Evolutionary conservation across 35 echinoderm and acorn worm genomes (phyloP).

Genomic region (Apostichopus parvimensis): DNA sequence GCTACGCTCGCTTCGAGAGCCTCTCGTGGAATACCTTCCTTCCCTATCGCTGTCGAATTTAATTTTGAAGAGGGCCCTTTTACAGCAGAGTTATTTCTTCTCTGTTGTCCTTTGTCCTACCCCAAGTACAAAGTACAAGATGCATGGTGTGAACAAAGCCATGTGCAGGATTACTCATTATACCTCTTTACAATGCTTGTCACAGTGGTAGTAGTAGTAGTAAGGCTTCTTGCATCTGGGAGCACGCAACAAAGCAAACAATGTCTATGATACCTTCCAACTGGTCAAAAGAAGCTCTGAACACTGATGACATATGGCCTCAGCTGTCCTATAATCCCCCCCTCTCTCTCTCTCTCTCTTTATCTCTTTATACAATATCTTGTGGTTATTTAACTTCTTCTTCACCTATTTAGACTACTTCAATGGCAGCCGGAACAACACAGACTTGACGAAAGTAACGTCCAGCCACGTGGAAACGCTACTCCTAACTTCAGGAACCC

Average conservation of each 20-base stretch:
- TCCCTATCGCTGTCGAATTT: too few relatives aligned
- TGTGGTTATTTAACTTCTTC: slow-evolving; percentile 12
- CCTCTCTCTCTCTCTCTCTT: too few relatives aligned
- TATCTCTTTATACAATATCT: slow-evolving; percentile 8
- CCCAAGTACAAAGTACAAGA: too few relatives aligned
- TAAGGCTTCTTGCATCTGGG: not conserved
- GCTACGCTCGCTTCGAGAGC: too few relatives aligned
- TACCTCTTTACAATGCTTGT: not conserved
- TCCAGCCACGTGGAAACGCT: not conserved
- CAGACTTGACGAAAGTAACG: not conserved
- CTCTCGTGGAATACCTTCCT: too few relatives aligned
- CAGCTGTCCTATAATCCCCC: slow-evolving; percentile 13
- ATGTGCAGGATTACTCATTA: not conserved
- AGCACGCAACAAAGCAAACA: slow-evolving; percentile 39
- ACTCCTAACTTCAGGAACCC: not conserved
- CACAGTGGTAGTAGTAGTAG: not conserved
- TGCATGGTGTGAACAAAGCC: too few relatives aligned
- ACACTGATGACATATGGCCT: slow-evolving; percentile 23
- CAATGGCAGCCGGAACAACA: slow-evolving; percentile 5
- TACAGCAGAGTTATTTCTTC: too few relatives aligned
- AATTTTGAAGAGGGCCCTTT: too few relatives aligned
- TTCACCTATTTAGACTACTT: not conserved
- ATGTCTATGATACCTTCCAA: slow-evolving; percentile 1
- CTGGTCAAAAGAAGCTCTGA: too few relatives aligned
- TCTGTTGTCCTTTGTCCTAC: too few relatives aligned